Conservation (phyloP, 2,888 invertebrate genomes). For the Stratiomys singularior region DNA sequence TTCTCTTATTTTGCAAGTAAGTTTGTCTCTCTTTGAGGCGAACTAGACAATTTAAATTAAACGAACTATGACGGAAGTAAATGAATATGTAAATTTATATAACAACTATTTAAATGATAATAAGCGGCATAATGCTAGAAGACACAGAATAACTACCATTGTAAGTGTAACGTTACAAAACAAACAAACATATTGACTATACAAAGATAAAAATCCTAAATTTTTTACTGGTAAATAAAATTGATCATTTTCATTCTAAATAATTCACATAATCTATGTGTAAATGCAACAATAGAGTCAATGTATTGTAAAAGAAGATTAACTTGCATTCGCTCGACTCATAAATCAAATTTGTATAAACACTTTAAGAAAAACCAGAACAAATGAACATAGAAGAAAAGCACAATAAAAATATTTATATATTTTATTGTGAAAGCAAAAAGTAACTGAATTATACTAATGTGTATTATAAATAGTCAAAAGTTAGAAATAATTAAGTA, state of each 20-base stretch:
- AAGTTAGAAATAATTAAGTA: not conserved
- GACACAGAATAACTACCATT: not conserved
- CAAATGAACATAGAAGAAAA: not conserved
- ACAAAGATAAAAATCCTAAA: not conserved
- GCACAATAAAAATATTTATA: not conserved
- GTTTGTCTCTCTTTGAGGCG: too few relatives aligned
- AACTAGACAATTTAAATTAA: too few relatives aligned
- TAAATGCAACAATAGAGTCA: not conserved
- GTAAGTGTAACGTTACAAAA: not conserved
- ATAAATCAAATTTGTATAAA: slow-evolving; percentile 22
- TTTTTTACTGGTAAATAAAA: not conserved
- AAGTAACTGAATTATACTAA: slow-evolving; percentile 1
- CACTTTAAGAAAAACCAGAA: not conserved
- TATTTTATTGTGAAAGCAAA: slow-evolving; percentile 9
- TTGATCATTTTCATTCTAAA: not conserved
- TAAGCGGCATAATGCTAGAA: too few relatives aligned
- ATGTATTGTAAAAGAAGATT: not conserved
- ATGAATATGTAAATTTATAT: too few relatives aligned
- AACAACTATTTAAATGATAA: too few relatives aligned
- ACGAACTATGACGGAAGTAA: too few relatives aligned
- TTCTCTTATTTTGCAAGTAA: too few relatives aligned
- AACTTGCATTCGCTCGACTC: not conserved
- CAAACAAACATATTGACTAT: not conserved
- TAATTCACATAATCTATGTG: not conserved
- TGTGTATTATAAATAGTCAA: not conserved